A percentile compares a stretch with the other conserved stretches of the same genome.
phyloP scores from a whole-genome alignment of 1,140 invertebrate genomes.

The Lepidotrigona ventralis region DNA sequence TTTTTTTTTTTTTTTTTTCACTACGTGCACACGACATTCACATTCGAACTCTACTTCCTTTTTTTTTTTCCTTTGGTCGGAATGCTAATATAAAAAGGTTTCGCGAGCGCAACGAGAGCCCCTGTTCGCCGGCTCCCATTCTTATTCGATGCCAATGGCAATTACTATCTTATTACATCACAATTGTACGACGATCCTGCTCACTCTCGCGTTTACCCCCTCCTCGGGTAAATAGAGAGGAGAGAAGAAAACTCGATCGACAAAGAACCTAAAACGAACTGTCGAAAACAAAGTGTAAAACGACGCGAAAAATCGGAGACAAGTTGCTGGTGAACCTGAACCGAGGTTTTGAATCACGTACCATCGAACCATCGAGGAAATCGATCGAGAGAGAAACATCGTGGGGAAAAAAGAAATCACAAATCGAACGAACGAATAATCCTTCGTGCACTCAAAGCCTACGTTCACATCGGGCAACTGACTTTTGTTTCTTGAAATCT shows the following conservation, averaged over 20 bases:
- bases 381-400: background rate
- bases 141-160: slow-evolving; percentile 40
- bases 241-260: slow-evolving; percentile 37
- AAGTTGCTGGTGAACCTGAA: slow-evolving; percentile 40
- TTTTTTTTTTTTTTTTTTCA: slow-evolving; percentile 12
- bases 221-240: slow-evolving; percentile 48
- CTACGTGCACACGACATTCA: background rate
- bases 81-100: slow-evolving; percentile 56
- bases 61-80: slow-evolving; percentile 56
- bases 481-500: too few species aligned
- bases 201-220: slow-evolving; percentile 52
- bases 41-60: slow-evolving; percentile 14
- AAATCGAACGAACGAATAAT: background rate
- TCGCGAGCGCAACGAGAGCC: slow-evolving; percentile 30
- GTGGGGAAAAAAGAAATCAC: background rate
- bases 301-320: slow-evolving; percentile 38
- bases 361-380: background rate
- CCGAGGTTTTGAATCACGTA: background rate
- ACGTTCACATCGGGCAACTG: too few species aligned
- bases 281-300: background rate
- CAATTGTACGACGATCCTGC: slow-evolving; percentile 62
- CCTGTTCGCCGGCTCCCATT: slow-evolving; percentile 24
- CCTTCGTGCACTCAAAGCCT: background rate
- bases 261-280: slow-evolving; percentile 15
- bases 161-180: slow-evolving; percentile 60